phyloP scores from a whole-genome alignment of 2,888 invertebrate genomes.

The Limnephilus marmoratus region DNA sequence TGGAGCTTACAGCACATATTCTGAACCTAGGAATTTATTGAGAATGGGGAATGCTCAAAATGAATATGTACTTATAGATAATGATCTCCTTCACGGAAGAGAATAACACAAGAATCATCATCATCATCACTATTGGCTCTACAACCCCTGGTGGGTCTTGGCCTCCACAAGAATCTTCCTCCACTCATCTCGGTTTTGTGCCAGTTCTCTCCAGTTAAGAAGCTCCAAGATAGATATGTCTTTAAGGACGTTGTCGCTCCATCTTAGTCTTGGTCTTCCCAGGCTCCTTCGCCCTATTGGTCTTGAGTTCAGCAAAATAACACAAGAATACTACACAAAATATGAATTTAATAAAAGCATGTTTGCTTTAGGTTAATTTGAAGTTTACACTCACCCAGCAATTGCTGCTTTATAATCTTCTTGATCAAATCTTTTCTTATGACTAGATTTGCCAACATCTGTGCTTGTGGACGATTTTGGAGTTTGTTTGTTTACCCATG shows the following conservation, averaged over 20 bases:
- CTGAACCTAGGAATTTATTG: neutral
- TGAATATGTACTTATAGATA: neutral
- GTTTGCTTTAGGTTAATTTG: neutral
- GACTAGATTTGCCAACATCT: constrained; percentile 52
- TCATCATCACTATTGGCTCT: too few species aligned
- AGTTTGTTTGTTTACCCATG: constrained; percentile 49
- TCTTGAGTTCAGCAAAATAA: too few species aligned
- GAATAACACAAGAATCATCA: neutral
- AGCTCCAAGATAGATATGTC: too few species aligned
- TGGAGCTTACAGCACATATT: neutral
- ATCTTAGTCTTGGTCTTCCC: too few species aligned
- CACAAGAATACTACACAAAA: neutral
- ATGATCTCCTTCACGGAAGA: neutral
- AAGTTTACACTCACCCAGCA: constrained; percentile 50
- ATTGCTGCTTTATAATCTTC: constrained; percentile 51
- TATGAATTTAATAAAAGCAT: neutral
- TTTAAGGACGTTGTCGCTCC: too few species aligned
- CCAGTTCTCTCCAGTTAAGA: too few species aligned
- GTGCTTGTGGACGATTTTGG: constrained; percentile 39
- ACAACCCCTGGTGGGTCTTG: too few species aligned
- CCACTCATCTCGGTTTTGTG: too few species aligned
- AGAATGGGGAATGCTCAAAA: neutral
- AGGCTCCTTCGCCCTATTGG: too few species aligned
- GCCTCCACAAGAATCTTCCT: too few species aligned
- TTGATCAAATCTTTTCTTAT: constrained; percentile 62